Base-by-base conservation (phyloP, 2,888 invertebrate genomes). In the Ditylenchus weischeri region DNA sequence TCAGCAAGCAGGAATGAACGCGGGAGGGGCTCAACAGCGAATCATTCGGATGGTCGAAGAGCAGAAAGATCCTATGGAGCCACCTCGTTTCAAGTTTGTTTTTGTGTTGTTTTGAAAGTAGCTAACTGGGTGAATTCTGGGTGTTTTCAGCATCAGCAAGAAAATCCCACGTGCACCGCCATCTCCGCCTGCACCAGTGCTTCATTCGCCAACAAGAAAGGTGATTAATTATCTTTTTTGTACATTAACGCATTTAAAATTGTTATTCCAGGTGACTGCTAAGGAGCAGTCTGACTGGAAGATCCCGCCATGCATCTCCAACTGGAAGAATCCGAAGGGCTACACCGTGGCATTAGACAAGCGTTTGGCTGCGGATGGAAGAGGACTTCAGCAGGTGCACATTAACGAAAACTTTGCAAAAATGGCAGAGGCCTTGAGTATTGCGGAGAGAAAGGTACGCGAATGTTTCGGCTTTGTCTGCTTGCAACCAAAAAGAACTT, bases 281-380 rank as follows among this genome's bases (percentile, higher is more conserved):
- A 95, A 96, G 83, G 98, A 99, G 83, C 98, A 98, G 84, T 90
- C 94, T 70, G 98, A 98, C 84, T 98, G 98, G 98, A 96, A 96
- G 86, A 91, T 91, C 75, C 98, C 98, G 10, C 98, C 98, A 0
- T 98, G 96, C 80, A 95, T 99, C 73, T 93, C 92, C 0, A 98
- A 98, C 84, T 99, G 98, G 98, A 98, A 98, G 86, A 98, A 99
- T 84, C 74, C 74, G 10, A 77, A 75, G 36, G 74, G 76, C 78
- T 94, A 94, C 86, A 98, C 96, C 0, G 95, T 98, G 76, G 96
- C 96, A 0, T 85, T 98, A 75, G 96, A 98, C 85, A 98, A 98
- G 85, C 89, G 98, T 70, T 86, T 99, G 70, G 98, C 98, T 0
- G 96, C 98, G 0, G 98, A 98, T 85, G 98, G 98, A 0, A 87